phyloP scores from a whole-genome alignment of 1,140 invertebrate genomes.

The Apis laboriosa region DNA sequence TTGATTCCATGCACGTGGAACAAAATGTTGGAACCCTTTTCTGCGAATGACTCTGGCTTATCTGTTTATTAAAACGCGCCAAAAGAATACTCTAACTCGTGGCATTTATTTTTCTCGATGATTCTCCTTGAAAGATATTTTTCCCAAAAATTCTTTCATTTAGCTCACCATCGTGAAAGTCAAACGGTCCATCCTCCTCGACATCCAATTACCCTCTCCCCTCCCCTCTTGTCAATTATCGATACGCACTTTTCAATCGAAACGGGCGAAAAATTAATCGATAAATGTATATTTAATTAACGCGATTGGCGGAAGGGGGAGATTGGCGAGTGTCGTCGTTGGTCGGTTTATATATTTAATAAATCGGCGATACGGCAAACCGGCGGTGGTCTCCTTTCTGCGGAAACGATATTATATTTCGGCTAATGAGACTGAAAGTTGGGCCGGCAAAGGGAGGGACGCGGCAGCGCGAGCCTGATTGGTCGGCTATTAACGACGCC shows the following conservation, averaged over 20 bases:
- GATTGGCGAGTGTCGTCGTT: neutral
- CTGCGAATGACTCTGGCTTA: too few species aligned
- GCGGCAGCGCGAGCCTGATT: constrained; percentile 48
- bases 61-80: too few species aligned
- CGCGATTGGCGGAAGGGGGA: neutral
- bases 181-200: accelerated
- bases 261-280: neutral
- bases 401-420: constrained; percentile 26
- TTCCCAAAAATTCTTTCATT: too few species aligned
- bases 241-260: neutral
- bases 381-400: neutral
- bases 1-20: too few species aligned
- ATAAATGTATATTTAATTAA: constrained; percentile 29
- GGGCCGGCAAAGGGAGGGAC: neutral
- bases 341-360: neutral
- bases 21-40: too few species aligned
- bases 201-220: neutral
- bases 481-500: constrained; percentile 61
- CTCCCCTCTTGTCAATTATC: neutral
- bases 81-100: too few species aligned
- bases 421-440: constrained; percentile 41
- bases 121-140: too few species aligned
- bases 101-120: too few species aligned
- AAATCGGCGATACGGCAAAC: constrained; percentile 8
- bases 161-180: too few species aligned